Base-by-base conservation (phyloP, 2,888 invertebrate species). In the Thera britannica region DNA sequence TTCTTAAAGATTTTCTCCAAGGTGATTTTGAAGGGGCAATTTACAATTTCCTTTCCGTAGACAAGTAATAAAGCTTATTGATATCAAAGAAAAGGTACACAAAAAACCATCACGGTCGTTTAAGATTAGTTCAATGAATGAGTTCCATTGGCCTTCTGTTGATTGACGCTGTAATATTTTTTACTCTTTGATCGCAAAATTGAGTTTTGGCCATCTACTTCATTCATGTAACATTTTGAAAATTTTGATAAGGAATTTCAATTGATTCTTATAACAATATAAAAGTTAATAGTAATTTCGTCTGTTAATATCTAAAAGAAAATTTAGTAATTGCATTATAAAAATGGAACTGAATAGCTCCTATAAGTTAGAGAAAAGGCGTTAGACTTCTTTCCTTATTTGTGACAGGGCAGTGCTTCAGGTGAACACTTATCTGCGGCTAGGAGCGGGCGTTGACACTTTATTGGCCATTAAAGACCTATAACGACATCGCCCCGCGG, bases 381-480 rank as follows among this genome's bases (percentile, higher is more conserved):
- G 58, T 70, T 70, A 72, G 71, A 70, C 72, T 70, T 70, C 64
- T 64, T 72, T 70, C 62, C 67, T 70, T 69, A 74, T 74, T 75
- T 74, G 67, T 70, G 72, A 72, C 71, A 65, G 71, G 78, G 63
- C 72, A 75, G 77, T 77, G 75, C 78, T 85, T 83, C 90, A 90
- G 90, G 90, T 86, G 79, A 83, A 85, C 85, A 85, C 84, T 85
- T 88, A 88, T 87, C 88, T 85, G 81, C 73, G 79, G 79, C 78
- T 74, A 79, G 80, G 81, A 83, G 80, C 83, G 83, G 81, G 85
- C 86, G 90, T 83, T 88, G 91, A 90, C 90, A 89, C 85, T 90
- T 91, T 90, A 92, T 91, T 90, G 90, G 87, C 87, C 87, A 90
- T 92, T 92, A 90, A 89, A 89, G 84, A 90, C 86, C 88, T 85